phyloP scores from a whole-genome alignment of 2,113 vertebrate species.

The Psilopsiagon aurifrons region DNA sequence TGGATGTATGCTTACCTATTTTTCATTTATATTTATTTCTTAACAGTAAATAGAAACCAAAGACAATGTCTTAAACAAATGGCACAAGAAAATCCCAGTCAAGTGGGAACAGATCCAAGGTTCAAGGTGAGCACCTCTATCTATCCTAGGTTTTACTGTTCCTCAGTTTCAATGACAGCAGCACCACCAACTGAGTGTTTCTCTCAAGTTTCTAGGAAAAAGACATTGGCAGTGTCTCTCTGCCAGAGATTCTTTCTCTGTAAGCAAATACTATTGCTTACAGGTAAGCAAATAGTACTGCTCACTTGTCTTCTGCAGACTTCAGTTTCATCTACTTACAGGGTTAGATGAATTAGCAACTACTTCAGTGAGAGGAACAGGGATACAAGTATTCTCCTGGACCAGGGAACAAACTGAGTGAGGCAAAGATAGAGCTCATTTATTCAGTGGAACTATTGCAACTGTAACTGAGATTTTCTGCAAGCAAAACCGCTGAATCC shows the following conservation, averaged over 20 bases:
- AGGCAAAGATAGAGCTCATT: background rate
- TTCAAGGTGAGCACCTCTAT: fast-evolving
- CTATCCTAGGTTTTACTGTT: background rate
- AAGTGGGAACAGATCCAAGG: background rate
- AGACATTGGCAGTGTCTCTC: background rate
- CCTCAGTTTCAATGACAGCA: background rate
- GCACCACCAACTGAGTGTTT: background rate
- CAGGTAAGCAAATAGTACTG: background rate
- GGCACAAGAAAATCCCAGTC: background rate
- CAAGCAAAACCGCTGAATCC: fast-evolving
- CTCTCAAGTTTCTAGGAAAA: background rate
- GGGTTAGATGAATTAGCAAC: background rate
- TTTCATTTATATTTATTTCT: background rate
- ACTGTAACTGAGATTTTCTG: background rate
- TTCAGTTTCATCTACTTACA: background rate
- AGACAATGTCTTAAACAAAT: background rate
- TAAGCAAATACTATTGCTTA: background rate
- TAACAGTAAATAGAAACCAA: background rate
- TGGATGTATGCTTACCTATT: background rate
- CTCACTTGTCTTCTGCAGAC: background rate
- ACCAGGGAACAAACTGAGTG: background rate
- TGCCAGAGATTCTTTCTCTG: background rate
- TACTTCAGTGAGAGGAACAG: background rate
- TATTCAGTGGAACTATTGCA: background rate
- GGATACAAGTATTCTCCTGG: background rate